phyloP scores from a whole-genome alignment of 23 tunicate genomes.

The Halocynthia roretzi region DNA sequence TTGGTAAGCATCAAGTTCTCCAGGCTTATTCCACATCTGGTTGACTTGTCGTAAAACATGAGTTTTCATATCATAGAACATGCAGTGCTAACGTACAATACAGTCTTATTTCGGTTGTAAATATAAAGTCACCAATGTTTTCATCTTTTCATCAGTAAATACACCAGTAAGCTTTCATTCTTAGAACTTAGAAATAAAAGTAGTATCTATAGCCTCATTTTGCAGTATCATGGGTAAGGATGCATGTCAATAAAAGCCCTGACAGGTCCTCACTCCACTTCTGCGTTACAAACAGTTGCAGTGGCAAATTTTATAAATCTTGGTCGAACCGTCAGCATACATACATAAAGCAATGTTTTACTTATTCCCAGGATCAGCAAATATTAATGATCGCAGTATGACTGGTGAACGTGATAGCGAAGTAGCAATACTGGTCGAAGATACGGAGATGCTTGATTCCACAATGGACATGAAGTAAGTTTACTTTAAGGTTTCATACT shows the following conservation, averaged over 20 bases:
- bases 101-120: neutral
- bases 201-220: too few species aligned
- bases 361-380: constrained; percentile 63
- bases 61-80: neutral
- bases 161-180: neutral
- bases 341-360: too few species aligned
- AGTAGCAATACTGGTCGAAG: constrained; percentile 86
- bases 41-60: too few species aligned
- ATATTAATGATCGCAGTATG: constrained; percentile 94
- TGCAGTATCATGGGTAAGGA: too few species aligned
- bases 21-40: too few species aligned
- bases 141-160: neutral
- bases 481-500: too few species aligned
- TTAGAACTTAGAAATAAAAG: too few species aligned
- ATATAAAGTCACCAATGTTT: neutral
- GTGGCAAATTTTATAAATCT: too few species aligned
- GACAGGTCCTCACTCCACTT: too few species aligned
- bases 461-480: constrained; percentile 84
- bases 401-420: constrained; percentile 85
- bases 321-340: too few species aligned
- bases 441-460: constrained; percentile 57
- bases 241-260: too few species aligned
- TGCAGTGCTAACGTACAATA: neutral
- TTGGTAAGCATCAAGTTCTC: constrained; percentile 45
- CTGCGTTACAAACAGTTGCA: too few species aligned